Evolutionary conservation across 2,797 vertebrate species (phyloP), one percentile per base, ranked within the genome.

Genomic region (Cephalopachus bancanus): DNA sequence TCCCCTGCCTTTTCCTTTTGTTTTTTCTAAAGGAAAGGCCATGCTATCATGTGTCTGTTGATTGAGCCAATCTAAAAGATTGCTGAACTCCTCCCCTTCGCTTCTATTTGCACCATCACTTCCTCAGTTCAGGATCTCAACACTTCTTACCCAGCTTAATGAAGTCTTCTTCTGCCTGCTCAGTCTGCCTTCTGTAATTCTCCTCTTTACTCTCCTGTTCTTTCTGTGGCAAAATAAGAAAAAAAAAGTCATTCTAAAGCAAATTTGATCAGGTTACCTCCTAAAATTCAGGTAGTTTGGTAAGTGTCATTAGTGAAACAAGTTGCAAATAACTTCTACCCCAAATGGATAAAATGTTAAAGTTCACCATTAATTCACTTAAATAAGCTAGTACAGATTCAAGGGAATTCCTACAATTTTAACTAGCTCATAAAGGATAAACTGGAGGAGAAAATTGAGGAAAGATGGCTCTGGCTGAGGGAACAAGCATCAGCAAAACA

Each of bases 401-500:
- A 60, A 93, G 22, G 83, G 53, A 60, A 65, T 94, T 72, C 55
- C 28, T 85, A 3, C 69, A 79, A 79, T 81, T 83, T 95, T 92
- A 74, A 71, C 15, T 86, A 16, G 44, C 37, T 89, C 30, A 59
- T 64, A n/a, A 94, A 78, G n/a, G 28, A 62, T 83, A 69, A 69
- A 37, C 67, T 84, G 53, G n/a, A 84, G 44, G 74, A 80, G 55
- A 91, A 71, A 83, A 75, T 20, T 65, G 30, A 89, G 69, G 37
- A 91, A 91, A 30, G 37, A 81, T 69, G n/a, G 28, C 20, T 22
- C n/a, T 75, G 15, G 24, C 19, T 26, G 33, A 91, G 19, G 33
- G 33, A 89, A 49, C 5, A 78, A 60, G 26, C 24, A 67, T 86
- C 37, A 75, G 26, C 11, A 76, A 72, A 90, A 51, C 33, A 8